A percentile compares a stretch with the other conserved stretches of the same genome.
Conservation (phyloP, 2,113 vertebrate species). For the Lepus timidus region DNA sequence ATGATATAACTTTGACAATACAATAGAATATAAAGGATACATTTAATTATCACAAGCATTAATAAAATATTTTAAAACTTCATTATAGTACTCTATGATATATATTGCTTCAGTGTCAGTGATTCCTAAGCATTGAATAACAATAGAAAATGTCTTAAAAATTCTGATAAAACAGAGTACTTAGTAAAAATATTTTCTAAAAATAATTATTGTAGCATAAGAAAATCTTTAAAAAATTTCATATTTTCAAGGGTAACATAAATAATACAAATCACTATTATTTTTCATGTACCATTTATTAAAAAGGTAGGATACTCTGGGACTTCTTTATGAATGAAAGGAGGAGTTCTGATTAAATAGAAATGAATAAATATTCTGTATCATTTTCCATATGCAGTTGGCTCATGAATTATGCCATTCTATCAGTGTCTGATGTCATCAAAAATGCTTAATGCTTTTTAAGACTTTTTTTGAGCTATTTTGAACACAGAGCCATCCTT, state of each 20-base stretch:
- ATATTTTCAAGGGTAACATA: background rate
- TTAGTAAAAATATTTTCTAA: background rate
- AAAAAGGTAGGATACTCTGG: background rate
- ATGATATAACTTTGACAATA: background rate
- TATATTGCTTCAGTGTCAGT: background rate
- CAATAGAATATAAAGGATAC: background rate
- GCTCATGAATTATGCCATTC: background rate
- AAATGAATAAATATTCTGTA: background rate
- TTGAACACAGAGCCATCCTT: background rate
- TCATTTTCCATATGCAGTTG: background rate
- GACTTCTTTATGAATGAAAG: background rate
- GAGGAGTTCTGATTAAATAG: background rate
- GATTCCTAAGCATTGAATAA: background rate
- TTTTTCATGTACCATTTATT: conserved; percentile 12
- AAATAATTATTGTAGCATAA: background rate
- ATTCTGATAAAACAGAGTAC: background rate
- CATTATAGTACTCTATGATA: background rate
- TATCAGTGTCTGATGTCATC: background rate
- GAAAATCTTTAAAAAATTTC: background rate
- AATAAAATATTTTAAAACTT: background rate
- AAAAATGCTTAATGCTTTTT: background rate
- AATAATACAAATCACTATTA: background rate
- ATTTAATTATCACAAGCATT: conserved; percentile 1
- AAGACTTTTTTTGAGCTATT: background rate
- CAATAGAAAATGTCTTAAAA: background rate